Percentiles rank a stretch among this genome's conserved stretches.
phyloP scores from a whole-genome alignment of 2,113 vertebrate species.

The Poeciliopsis retropinna region DNA sequence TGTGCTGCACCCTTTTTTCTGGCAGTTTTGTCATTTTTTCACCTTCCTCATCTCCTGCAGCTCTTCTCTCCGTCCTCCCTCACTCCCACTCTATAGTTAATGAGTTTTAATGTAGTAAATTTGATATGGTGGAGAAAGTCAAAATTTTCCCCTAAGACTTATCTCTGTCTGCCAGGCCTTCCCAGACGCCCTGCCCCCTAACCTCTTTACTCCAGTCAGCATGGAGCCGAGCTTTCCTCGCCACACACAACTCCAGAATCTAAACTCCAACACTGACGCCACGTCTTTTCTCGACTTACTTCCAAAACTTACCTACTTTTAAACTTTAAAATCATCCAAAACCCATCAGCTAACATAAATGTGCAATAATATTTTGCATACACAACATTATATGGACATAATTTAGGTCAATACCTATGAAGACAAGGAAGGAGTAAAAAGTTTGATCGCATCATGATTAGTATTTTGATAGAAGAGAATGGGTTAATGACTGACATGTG shows the following conservation, averaged over 20 bases:
- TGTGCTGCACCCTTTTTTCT: conserved; percentile 36
- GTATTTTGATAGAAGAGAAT: not conserved
- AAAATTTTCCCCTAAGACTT: conserved; percentile 62
- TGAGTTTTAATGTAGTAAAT: conserved; percentile 75
- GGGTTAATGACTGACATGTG: not conserved
- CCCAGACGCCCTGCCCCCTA: conserved; percentile 63
- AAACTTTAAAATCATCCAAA: conserved; percentile 6
- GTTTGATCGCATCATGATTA: not conserved
- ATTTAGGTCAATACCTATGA: not conserved
- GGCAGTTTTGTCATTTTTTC: conserved; percentile 43
- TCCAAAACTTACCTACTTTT: conserved; percentile 33
- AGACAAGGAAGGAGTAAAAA: not conserved
- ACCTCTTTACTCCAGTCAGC: conserved; percentile 53
- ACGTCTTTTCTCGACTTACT: conserved; percentile 28
- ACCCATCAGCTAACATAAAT: not conserved
- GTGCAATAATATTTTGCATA: not conserved
- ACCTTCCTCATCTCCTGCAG: conserved; percentile 27
- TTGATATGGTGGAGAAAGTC: conserved; percentile 64
- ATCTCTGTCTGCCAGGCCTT: conserved; percentile 72
- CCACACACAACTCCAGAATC: conserved; percentile 24
- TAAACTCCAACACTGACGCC: conserved; percentile 25
- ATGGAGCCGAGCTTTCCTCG: not conserved
- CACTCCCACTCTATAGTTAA: conserved; percentile 61
- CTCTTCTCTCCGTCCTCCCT: conserved; percentile 15
- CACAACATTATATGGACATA: not conserved